Evolutionary conservation across 1,140 invertebrate genomes (phyloP).

Genomic region (Pomacea maculata): DNA sequence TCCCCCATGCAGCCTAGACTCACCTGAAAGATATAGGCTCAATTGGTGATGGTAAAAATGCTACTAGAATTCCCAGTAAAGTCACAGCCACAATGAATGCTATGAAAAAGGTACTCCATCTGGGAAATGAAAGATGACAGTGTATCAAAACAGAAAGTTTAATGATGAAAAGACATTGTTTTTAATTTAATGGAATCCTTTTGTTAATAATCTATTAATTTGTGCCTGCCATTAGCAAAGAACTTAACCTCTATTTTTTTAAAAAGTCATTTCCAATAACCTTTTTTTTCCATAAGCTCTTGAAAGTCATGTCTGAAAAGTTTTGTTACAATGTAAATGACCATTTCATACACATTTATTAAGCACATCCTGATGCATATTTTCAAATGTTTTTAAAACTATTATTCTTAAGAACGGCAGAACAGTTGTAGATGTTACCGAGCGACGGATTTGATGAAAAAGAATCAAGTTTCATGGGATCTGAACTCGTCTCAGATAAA

Average conservation of each 20-base stretch:
- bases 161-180: neutral
- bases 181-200: neutral
- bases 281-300: neutral
- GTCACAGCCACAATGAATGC: slow-evolving; percentile 30
- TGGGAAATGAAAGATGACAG: slow-evolving; percentile 21
- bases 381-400: too few relatives aligned
- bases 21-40: slow-evolving; percentile 45
- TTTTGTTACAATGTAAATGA: too few relatives aligned
- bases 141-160: neutral
- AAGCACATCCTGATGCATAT: too few relatives aligned
- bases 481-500: too few relatives aligned
- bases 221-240: neutral
- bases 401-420: too few relatives aligned
- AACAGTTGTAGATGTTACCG: too few relatives aligned
- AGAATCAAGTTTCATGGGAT: too few relatives aligned
- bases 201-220: neutral
- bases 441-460: too few relatives aligned
- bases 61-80: slow-evolving; percentile 35
- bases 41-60: slow-evolving; percentile 48
- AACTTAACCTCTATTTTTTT: neutral
- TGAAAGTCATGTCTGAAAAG: too few relatives aligned
- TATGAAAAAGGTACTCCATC: slow-evolving; percentile 40
- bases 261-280: neutral
- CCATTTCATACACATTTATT: too few relatives aligned
- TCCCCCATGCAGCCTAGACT: neutral